Evolutionary conservation across 2,888 invertebrate species (phyloP), one percentile per base, ranked within the genome.

Genomic region (Erpobdella octoculata): DNA sequence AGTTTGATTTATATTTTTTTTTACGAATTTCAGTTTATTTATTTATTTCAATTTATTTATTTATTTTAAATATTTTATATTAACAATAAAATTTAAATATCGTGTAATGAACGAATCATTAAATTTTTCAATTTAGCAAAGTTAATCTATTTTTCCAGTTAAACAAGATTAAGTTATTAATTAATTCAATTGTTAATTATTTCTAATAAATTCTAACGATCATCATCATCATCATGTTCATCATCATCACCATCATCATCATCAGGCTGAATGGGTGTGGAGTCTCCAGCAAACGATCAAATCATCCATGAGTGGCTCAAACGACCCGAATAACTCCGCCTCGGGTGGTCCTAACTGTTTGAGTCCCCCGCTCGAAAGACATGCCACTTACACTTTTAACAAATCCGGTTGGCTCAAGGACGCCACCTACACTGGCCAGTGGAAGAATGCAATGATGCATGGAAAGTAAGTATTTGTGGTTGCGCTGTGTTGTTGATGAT

Each of bases 401-500:
- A 91, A 90, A 80, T 88, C 87, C 80, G 81, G 86, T 0, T 86
- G 87, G 78, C 91, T 88, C 79, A 89, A 90, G 80, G 90, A 89
- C 77, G 90, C 91, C 0, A 89, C 87, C 75, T 93, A 92, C 78
- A 87, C 86, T 70, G 93, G 87, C 0, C 86, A 89, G 72, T 93
- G 93, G 93, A 82, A 88, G 73, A 89, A 89, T 79, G 92, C 91
- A 0, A 89, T 91, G 80, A 86, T 92, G 79, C 91, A 93, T 81
- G 93, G 93, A 0, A 86, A 86, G 80, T 84, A 73, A 78, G 82
- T 74, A 36, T 36, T 41, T n/a, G 12, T 6, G n/a, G n/a, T n/a
- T n/a, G n/a, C n/a, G n/a, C n/a, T n/a, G n/a, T n/a, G n/a, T n/a
- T n/a, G n/a, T n/a, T n/a, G n/a, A n/a, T n/a, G n/a, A n/a, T n/a